These are phyloP conservation scores for human (Homo sapiens) DNA, from an alignment of 2,113 vertebrate genomes.

Conservation along the genomic window DNA sequence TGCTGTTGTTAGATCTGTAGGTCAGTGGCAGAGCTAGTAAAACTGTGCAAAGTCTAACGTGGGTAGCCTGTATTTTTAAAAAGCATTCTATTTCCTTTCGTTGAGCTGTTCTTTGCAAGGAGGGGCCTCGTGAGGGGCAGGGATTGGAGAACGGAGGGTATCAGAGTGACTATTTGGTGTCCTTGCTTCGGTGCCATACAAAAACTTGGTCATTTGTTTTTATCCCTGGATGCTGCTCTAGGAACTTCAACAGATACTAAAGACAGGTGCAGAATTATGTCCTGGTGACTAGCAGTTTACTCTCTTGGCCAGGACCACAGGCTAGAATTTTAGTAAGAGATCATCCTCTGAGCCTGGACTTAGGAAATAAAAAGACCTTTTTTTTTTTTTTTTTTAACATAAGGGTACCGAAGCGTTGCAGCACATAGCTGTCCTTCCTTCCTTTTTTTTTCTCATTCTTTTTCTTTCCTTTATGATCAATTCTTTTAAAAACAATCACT, in stretches of 20 bases:
- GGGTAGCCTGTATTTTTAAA: neutral
- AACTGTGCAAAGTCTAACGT: neutral
- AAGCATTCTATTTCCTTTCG: neutral
- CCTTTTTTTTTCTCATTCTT: neutral
- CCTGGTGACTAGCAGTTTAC: neutral
- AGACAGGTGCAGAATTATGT: neutral
- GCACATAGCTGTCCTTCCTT: neutral
- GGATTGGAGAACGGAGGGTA: neutral
- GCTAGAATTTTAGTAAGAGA: neutral
- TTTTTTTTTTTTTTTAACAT: neutral
- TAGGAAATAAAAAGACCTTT: neutral
- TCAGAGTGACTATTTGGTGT: neutral
- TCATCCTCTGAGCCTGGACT: neutral
- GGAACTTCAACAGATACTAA: neutral
- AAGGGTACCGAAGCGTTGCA: neutral
- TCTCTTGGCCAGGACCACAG: neutral
- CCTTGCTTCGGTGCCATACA: neutral
- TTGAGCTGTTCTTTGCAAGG: neutral
- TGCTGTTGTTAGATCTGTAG: neutral
- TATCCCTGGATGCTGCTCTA: neutral
- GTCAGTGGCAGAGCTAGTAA: neutral
- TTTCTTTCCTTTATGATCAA: neutral
- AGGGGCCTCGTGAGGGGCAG: neutral
- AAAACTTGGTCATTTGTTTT: neutral
- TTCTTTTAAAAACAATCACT: neutral